phyloP scores from a whole-genome alignment of 1,140 invertebrate species.

The Oryzaephilus surinamensis region DNA sequence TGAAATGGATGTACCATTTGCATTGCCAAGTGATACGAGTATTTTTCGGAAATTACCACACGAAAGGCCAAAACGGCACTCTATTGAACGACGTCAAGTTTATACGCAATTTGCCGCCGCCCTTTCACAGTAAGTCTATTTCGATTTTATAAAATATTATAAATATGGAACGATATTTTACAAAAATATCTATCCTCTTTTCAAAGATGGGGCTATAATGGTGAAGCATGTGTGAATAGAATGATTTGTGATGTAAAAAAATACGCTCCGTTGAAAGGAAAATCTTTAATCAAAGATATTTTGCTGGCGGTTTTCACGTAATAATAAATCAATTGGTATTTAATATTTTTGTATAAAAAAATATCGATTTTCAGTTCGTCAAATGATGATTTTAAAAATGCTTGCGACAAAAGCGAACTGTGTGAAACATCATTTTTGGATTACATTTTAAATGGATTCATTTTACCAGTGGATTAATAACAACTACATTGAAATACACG shows the following conservation, averaged over 20 bases:
- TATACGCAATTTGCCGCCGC: conserved; percentile 10
- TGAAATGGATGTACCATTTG: conserved; percentile 20
- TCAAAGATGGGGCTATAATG: conserved; percentile 49
- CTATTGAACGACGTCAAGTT: conserved; percentile 14
- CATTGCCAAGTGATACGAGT: conserved; percentile 16
- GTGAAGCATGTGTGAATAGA: conserved; percentile 51
- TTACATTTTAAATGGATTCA: no score
- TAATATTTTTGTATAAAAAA: no score
- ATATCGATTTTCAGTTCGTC: conserved; percentile 9
- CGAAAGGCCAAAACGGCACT: no score
- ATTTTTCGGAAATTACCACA: conserved; percentile 1
- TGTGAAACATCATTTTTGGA: no score
- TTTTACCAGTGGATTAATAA: no score
- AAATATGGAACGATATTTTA: no score
- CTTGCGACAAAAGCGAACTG: no score
- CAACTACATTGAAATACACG: no score
- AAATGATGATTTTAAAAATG: conserved; percentile 10
- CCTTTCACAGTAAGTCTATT: conserved; percentile 13
- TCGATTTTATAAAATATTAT: no score
- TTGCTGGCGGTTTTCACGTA: conserved; percentile 53
- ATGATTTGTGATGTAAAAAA: conserved; percentile 54
- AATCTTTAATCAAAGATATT: conserved; percentile 55
- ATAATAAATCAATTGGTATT: no score
- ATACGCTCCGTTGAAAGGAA: conserved; percentile 44
- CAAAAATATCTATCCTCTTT: neutral